A percentile compares a stretch with the other conserved stretches of the same genome.
Evolutionary conservation across 2,113 vertebrate species (phyloP).

Genomic region (Guaruba guarouba): DNA sequence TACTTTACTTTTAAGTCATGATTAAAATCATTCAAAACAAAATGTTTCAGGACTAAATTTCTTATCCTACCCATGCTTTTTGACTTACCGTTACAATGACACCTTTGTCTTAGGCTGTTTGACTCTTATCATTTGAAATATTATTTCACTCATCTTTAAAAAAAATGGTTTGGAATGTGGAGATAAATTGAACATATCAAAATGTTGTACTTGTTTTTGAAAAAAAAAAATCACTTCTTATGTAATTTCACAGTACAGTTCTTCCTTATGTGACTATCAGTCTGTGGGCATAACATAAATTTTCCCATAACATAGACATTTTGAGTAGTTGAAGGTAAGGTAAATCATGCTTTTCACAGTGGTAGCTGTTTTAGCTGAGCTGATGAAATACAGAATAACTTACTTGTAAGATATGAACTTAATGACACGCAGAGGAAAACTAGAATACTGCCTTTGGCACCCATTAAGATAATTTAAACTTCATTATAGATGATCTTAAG

Average conservation of each 20-base stretch:
- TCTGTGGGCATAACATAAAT: neutral
- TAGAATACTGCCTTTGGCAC: neutral
- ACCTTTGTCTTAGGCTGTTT: neutral
- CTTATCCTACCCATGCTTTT: neutral
- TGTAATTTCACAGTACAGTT: neutral
- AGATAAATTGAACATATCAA: neutral
- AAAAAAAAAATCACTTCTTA: neutral
- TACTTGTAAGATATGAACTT: conserved; percentile 9
- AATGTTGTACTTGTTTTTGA: neutral
- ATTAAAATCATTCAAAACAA: neutral
- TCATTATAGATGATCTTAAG: neutral
- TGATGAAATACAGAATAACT: conserved; percentile 4
- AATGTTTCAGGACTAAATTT: neutral
- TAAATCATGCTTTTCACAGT: neutral
- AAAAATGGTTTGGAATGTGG: neutral
- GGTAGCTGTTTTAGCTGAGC: neutral
- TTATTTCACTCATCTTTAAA: neutral
- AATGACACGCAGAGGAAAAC: conserved; percentile 6
- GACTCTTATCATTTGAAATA: neutral
- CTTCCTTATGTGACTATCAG: neutral
- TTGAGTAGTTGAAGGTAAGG: neutral
- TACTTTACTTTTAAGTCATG: neutral
- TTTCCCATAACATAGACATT: neutral
- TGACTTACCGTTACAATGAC: neutral
- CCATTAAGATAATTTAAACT: neutral